Evolutionary conservation across 2,797 vertebrate species (phyloP).

Genomic region (Tenualosa thibaudeaui): DNA sequence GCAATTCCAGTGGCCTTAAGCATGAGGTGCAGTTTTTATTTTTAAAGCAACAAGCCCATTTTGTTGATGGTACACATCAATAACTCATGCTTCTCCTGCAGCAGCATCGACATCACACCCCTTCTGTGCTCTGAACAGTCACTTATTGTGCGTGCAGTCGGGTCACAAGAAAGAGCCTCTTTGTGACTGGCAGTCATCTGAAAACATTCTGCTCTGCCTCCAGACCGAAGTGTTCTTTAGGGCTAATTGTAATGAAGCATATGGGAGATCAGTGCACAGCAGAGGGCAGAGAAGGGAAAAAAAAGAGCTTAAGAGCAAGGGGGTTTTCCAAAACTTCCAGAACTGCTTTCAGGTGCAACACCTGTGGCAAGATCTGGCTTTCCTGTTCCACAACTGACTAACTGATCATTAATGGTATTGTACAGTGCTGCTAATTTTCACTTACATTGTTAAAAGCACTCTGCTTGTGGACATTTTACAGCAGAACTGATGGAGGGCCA

Average conservation of each 20-base stretch:
- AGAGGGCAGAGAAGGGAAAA: not conserved
- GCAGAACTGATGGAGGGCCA: not conserved
- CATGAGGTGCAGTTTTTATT: not conserved
- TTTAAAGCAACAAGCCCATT: constrained; percentile 28
- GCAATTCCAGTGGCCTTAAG: not conserved
- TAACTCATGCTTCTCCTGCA: not conserved
- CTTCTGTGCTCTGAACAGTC: constrained; percentile 37
- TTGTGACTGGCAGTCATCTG: constrained; percentile 49
- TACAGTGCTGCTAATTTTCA: not conserved
- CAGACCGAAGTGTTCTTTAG: constrained; percentile 45
- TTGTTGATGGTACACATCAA: constrained; percentile 23
- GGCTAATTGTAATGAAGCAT: constrained; percentile 14
- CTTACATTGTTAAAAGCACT: not conserved
- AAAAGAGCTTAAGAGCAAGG: not conserved
- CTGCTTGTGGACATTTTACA: not conserved
- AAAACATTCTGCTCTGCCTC: constrained; percentile 50
- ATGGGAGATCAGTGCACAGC: not conserved
- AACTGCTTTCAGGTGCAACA: not conserved
- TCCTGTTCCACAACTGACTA: not conserved
- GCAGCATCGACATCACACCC: not conserved
- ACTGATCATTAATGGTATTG: not conserved
- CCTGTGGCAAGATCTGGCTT: not conserved
- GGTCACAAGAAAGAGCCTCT: constrained; percentile 33
- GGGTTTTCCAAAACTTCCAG: not conserved
- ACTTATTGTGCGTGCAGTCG: constrained; percentile 44